Evolutionary conservation across 2,797 vertebrate genomes (phyloP).

Genomic region (Babyrousa celebensis): DNA sequence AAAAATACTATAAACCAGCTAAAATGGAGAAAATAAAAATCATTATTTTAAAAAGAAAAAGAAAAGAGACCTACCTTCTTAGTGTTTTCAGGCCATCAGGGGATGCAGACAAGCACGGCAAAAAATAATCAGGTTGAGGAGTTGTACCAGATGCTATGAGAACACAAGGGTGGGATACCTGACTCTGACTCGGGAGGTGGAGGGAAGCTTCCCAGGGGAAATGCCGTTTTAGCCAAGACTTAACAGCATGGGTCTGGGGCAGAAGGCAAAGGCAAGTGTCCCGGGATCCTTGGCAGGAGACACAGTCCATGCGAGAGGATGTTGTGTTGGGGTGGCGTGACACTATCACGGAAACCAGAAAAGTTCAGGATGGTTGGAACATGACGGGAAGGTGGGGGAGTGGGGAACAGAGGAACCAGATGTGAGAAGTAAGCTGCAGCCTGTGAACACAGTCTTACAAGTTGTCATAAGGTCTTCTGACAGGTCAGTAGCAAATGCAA

Average conservation of each 20-base stretch:
- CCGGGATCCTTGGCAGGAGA: neutral
- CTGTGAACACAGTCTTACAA: neutral
- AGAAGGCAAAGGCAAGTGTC: neutral
- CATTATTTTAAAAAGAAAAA: no score
- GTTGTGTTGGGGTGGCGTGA: neutral
- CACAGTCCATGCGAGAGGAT: neutral
- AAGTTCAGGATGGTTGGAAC: neutral
- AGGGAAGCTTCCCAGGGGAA: conserved; percentile 54
- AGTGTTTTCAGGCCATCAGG: neutral
- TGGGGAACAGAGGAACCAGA: neutral
- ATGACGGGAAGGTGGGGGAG: neutral
- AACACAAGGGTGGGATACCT: conserved; percentile 2
- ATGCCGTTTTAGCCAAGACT: conserved; percentile 3
- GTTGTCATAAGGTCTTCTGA: neutral
- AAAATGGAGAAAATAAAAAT: neutral
- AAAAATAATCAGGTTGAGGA: conserved; percentile 57
- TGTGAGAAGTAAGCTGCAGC: neutral
- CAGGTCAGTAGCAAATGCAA: neutral
- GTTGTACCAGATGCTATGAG: conserved; percentile 27
- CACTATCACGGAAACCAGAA: neutral
- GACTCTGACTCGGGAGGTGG: neutral
- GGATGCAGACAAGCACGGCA: neutral
- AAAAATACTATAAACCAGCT: no score
- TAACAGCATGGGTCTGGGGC: neutral
- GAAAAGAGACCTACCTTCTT: neutral